Base-by-base conservation (phyloP, 1,140 invertebrate genomes). In the Forficula auricularia region DNA sequence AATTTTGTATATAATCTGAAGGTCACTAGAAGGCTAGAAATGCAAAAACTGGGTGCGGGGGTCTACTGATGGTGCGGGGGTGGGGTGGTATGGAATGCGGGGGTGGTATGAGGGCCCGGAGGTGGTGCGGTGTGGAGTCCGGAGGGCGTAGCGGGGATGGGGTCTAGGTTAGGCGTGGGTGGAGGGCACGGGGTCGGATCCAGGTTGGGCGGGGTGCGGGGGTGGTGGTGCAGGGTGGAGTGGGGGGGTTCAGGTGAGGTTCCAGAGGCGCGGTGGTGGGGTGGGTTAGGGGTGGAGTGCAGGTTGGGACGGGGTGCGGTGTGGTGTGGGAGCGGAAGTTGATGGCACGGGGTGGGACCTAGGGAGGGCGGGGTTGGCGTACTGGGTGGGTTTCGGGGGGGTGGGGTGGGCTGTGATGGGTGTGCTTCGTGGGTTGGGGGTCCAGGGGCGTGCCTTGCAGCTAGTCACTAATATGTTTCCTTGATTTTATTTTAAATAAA, bases 361-460 rank as follows among this genome's bases (percentile, higher is more conserved):
- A n/a, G 30, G 30, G 30, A 7, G 7, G 30, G 7, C 7, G 30
- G 30, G 7, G 7, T 31, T 7, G 7, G 30, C 30, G 30, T 7
- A n/a, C 7, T 7, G 7, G 7, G 30, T n/a, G 30, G 7, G 30
- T 7, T 7, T 7, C 7, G 30, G 30, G 7, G 7, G 30, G 7
- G 30, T n/a, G n/a, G 33, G n/a, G 33, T n/a, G 34, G 34, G 34
- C 34, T 35, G 34, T 16, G 34, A n/a, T 2, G 34, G 34, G 34
- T n/a, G 13, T 35, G 34, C 34, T n/a, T 16, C 13, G 34, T n/a
- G 34, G 34, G 13, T 35, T n/a, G 13, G 34, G 13, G 34, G 34
- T n/a, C 13, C 34, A 14, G 34, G 13, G 34, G 13, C 13, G 34
- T 32, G 31, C 31, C 10, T 32, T 32, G 1, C 1, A 32, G 31